These are phyloP conservation scores for Oreotrochilus melanogaster DNA, from an alignment of 2,113 vertebrate genomes.

Conservation along the genomic window DNA sequence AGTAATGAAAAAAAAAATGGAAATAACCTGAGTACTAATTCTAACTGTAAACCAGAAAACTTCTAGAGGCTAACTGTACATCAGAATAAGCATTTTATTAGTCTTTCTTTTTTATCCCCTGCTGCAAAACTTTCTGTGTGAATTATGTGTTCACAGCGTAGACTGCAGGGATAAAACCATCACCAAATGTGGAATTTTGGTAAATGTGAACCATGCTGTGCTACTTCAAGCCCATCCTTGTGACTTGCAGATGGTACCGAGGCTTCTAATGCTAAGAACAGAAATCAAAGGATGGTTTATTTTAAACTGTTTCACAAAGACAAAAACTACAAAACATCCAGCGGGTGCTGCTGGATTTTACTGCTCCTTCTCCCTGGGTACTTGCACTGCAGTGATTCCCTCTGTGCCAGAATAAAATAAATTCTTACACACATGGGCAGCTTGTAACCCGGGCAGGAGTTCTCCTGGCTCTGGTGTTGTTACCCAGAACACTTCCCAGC, in stretches of 20 bases:
- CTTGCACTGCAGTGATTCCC: neutral
- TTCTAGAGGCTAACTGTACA: neutral
- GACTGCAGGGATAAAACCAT: neutral
- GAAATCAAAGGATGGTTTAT: neutral
- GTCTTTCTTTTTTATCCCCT: neutral
- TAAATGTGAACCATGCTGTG: neutral
- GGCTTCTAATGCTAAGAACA: neutral
- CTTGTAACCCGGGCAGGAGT: neutral
- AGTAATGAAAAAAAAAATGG: neutral
- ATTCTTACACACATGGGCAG: neutral
- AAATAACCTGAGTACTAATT: neutral
- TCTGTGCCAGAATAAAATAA: neutral
- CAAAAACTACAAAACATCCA: neutral
- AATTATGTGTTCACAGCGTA: neutral
- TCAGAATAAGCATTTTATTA: neutral
- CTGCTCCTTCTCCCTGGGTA: neutral
- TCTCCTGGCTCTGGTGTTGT: fast-evolving
- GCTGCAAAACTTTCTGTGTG: neutral
- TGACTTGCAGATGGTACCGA: neutral
- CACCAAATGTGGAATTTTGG: neutral
- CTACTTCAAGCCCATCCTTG: neutral
- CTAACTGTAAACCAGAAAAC: neutral
- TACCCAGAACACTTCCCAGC: fast-evolving
- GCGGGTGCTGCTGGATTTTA: neutral
- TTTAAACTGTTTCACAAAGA: neutral